Conservation (phyloP, 2,113 vertebrate genomes). For the Dryoscopus gambensis region DNA sequence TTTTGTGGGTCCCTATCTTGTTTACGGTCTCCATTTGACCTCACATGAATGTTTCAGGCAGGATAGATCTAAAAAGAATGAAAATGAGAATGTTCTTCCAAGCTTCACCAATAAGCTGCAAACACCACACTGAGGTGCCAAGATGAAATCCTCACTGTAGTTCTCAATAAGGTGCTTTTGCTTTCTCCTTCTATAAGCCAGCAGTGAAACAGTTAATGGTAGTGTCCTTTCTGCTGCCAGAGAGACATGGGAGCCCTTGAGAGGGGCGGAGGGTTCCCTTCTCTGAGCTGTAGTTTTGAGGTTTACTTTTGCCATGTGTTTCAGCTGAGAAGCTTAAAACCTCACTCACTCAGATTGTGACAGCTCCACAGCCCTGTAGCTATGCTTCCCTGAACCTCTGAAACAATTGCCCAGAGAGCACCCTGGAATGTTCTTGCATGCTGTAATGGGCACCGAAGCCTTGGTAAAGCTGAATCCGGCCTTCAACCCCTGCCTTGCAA, state of each 20-base stretch:
- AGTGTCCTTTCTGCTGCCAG: background rate
- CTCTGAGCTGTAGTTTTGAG: background rate
- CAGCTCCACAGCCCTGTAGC: background rate
- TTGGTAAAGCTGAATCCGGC: background rate
- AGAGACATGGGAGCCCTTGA: background rate
- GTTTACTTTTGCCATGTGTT: background rate
- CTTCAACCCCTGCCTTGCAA: background rate
- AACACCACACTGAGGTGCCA: fast-evolving
- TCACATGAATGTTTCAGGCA: background rate
- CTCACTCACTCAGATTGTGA: slow-evolving; percentile 8
- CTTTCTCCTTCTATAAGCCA: background rate
- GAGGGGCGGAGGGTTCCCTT: background rate
- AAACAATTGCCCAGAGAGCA: slow-evolving; percentile 1
- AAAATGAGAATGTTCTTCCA: background rate
- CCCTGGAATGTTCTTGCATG: background rate
- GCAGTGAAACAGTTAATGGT: background rate
- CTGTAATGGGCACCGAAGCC: background rate
- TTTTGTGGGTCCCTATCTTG: background rate
- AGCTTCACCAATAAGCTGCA: background rate
- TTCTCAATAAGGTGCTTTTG: background rate
- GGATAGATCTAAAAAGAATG: background rate
- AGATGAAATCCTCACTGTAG: background rate
- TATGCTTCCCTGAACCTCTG: background rate
- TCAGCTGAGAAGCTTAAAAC: slow-evolving; percentile 1
- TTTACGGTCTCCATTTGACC: background rate